Evolutionary conservation across 1,140 invertebrate genomes (phyloP), one percentile per base, ranked within the genome.

Genomic region (Monomorium pharaonis): DNA sequence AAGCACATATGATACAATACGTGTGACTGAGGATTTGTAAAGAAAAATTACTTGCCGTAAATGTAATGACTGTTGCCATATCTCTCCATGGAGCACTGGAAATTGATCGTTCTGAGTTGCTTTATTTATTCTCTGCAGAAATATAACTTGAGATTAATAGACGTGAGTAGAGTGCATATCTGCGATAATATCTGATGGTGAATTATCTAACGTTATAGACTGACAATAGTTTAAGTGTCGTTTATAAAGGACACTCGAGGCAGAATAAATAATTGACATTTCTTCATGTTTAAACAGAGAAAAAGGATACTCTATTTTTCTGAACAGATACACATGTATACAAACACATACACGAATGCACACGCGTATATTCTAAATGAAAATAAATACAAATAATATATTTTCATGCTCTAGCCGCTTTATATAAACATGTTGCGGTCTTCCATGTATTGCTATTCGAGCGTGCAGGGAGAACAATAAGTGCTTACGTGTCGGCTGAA

Each of bases 221-320:
- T 92, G 90, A 89, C 60, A 70, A 84, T 91, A 89, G 84, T 81
- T 87, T 80, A 63, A 60, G 60, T 56, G 78, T 83, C 62, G 14
- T 33, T 69, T 83, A 49, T 14, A 81, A 65, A 74, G 14, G 51
- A 69, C 70, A 70, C 14, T 24, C 21, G 16, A 18, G 27, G 16
- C 27, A 49, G 12, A 21, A n/a, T 27, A 33, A 86, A 44, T 21
- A 60, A 80, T 54, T 18, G 44, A 76, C 10, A 30, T 51, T 58
- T 72, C 51, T 78, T 84, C 69, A 27, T 74, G 21, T 72, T 67
- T 67, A 51, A n/a, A 24, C 18, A 33, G 0, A 60, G 47, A 58
- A 14, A 70, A 60, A 86, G 30, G 58, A 16, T 91, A 58, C 16
- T 87, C 86, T 89, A 88, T 91, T 91, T 91, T 91, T 91, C 65